Percentiles rank a stretch among this genome's conserved stretches.
phyloP scores from a whole-genome alignment of 2,113 vertebrate species.

The Callithrix jacchus region DNA sequence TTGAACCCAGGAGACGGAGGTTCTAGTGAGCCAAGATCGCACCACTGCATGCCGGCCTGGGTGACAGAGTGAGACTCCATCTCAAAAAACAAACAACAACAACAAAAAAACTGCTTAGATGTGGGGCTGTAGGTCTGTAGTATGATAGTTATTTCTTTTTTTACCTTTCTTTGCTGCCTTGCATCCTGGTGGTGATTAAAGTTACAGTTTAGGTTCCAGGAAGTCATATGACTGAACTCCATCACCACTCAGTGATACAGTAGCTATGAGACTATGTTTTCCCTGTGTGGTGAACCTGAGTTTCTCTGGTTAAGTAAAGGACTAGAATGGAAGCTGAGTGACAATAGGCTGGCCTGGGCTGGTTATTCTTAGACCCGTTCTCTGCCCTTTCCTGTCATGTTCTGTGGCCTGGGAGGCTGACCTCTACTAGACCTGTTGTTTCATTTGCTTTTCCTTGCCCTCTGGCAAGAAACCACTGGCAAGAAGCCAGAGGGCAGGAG shows the following conservation, averaged over 20 bases:
- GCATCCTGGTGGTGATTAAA: accelerated
- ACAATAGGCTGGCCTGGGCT: background rate
- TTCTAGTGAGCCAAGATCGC: no score
- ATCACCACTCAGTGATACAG: no score
- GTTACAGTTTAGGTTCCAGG: background rate
- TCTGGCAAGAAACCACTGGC: background rate
- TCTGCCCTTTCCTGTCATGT: background rate
- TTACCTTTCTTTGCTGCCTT: background rate
- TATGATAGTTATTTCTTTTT: background rate
- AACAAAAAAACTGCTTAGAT: no score
- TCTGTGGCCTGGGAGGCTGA: background rate
- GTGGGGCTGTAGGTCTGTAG: background rate
- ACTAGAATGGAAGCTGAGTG: background rate
- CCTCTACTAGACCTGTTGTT: background rate
- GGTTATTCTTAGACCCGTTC: background rate
- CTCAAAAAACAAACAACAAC: no score
- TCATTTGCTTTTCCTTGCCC: background rate
- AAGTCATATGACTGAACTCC: background rate
- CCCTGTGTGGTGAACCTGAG: background rate
- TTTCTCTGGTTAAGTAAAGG: background rate
- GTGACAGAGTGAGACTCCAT: no score
- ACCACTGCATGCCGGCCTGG: no score
- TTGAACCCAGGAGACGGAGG: no score
- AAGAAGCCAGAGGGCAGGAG: background rate
- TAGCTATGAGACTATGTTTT: background rate